These are phyloP conservation scores for Ferrisia virgata DNA, from an alignment of 2,888 invertebrate genomes.

Conservation along the genomic window DNA sequence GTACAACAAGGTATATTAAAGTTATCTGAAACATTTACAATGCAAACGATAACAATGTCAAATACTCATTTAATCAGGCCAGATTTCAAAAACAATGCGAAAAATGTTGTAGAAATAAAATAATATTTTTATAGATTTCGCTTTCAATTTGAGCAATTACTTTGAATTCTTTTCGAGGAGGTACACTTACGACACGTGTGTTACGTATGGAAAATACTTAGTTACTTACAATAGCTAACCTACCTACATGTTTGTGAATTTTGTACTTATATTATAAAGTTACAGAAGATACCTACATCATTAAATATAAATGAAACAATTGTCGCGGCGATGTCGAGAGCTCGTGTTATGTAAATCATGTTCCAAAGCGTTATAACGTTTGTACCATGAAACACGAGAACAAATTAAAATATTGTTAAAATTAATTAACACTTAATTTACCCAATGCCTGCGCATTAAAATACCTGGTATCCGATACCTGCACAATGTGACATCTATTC, in stretches of 20 bases:
- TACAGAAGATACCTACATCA: neutral
- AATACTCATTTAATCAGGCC: neutral
- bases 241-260: neutral
- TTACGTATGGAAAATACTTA: neutral
- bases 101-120: neutral
- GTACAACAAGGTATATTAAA: conserved; percentile 17
- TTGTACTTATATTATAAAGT: neutral
- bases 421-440: neutral
- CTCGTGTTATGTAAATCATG: neutral
- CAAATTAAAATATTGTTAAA: neutral
- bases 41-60: neutral
- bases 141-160: neutral
- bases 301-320: conserved; percentile 19
- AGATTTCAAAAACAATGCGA: neutral
- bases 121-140: neutral
- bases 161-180: neutral
- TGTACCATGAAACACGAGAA: neutral
- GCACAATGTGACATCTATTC: neutral
- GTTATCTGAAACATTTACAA: conserved; percentile 26
- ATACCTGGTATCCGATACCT: neutral
- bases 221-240: neutral
- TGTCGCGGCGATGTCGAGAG: neutral
- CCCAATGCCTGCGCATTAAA: neutral
- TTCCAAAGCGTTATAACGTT: neutral
- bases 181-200: neutral